Evolutionary conservation across 2,113 vertebrate genomes (phyloP).

Genomic region (Chlamydotis undulata): DNA sequence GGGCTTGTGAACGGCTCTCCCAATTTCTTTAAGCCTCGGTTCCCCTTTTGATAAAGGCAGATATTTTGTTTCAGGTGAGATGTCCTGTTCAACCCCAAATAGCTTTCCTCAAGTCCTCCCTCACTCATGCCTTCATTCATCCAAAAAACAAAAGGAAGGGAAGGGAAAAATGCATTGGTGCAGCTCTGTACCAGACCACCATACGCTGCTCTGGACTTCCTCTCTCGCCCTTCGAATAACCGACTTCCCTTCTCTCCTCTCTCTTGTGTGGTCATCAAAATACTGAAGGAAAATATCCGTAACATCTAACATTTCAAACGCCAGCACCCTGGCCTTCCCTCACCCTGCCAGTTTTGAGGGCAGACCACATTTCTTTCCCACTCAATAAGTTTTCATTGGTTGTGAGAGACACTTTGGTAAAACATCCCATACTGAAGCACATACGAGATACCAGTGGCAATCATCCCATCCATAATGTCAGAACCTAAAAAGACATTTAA

Average conservation of each 20-base stretch:
- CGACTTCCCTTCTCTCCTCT: neutral
- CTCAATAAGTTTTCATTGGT: neutral
- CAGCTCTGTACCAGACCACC: neutral
- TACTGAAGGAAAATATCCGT: neutral
- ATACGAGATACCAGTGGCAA: neutral
- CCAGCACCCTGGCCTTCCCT: neutral
- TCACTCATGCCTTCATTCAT: neutral
- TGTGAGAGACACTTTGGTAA: neutral
- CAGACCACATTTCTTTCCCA: neutral
- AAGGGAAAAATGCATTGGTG: neutral
- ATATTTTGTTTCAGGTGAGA: neutral
- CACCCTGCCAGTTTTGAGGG: neutral
- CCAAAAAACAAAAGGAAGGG: neutral
- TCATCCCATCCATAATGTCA: constrained; percentile 31
- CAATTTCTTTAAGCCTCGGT: neutral
- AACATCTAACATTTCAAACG: neutral
- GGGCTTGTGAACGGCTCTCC: neutral
- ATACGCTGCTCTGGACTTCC: neutral
- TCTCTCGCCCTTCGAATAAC: neutral
- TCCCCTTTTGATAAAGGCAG: neutral
- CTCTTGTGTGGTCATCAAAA: neutral
- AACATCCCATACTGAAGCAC: neutral
- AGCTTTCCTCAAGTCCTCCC: neutral
- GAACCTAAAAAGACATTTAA: constrained; percentile 6
- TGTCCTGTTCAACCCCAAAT: neutral